Evolutionary conservation across 2,113 vertebrate genomes (phyloP), one percentile per base, ranked within the genome.

Genomic region (Bucco capensis): DNA sequence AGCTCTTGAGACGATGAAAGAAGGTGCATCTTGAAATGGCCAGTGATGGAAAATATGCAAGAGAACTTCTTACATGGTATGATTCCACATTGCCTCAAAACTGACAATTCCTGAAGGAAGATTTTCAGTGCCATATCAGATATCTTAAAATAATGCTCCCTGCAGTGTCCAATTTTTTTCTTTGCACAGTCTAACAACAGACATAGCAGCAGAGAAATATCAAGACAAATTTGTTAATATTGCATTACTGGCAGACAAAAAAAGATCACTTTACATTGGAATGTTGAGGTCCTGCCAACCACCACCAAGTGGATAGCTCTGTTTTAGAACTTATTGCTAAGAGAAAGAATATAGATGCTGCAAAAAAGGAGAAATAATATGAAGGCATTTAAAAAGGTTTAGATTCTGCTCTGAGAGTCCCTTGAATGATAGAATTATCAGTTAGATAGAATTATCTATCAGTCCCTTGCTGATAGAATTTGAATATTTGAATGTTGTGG

Each of bases 181-280:
- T 90, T 87, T 13, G 1, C 82, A 90, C 16, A 62, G 38, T 83
- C 49, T 85, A 91, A 91, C 76, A 95, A 94, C 80, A 95, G 91
- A 90, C 92, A 94, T 54, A 96, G 84, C 89, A 96, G 92, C 83
- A 95, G 91, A 96, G 87, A 96, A 64, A 92, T 91, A 96, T 94
- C 92, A 95, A 88, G 88, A 88, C 56, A 87, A 94, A 92, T 90
- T 93, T 92, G 57, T 95, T 96, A 96, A 88, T 93, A 83, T 56
- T 90, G 53, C 30, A 24, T 88, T 95, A 95, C 69, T 93, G 89
- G 83, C 83, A 96, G 85, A 80, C 80, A 70, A 61, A 95, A 86
- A 62, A 85, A 88, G 51, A 92, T 95, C 58, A 47, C 46, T 95
- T 95, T 94, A 91, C 87, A 85, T n/a, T 86, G 94, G 93, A 95